phyloP scores from a whole-genome alignment of 2,888 invertebrate genomes.

The Cactoblastis cactorum region DNA sequence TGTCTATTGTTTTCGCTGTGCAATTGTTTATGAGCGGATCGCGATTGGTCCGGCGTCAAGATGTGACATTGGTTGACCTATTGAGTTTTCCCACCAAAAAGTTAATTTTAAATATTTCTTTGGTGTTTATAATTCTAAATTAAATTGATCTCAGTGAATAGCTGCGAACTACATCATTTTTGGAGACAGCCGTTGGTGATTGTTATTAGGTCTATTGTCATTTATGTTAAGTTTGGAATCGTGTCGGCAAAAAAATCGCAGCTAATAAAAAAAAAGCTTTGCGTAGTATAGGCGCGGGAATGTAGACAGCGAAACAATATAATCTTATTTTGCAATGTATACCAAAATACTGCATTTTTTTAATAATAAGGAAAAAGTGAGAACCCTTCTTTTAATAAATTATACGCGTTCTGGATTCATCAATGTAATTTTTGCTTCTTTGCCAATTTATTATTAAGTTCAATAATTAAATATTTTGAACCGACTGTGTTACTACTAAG shows the following conservation, averaged over 20 bases:
- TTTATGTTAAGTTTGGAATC: slow-evolving; percentile 65
- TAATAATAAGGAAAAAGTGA: slow-evolving; percentile 72
- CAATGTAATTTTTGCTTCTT: slow-evolving; percentile 59
- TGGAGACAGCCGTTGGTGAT: slow-evolving; percentile 63
- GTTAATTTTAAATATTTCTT: slow-evolving; percentile 43
- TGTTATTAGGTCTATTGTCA: slow-evolving; percentile 59
- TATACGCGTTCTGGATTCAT: slow-evolving; percentile 42
- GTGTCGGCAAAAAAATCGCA: slow-evolving; percentile 64
- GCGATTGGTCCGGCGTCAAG: slow-evolving; percentile 34
- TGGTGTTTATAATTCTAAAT: slow-evolving; percentile 53
- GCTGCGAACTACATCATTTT: slow-evolving; percentile 63
- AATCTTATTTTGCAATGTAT: slow-evolving; percentile 69
- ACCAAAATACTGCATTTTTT: slow-evolving; percentile 78
- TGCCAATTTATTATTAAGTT: slow-evolving; percentile 56
- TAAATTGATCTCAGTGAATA: slow-evolving; percentile 68
- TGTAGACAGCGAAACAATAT: slow-evolving; percentile 61
- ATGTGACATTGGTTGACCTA: slow-evolving; percentile 35
- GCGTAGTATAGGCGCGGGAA: slow-evolving; percentile 41
- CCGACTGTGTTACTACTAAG: slow-evolving; percentile 73
- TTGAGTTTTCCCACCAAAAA: slow-evolving; percentile 49
- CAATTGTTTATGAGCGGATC: slow-evolving; percentile 51
- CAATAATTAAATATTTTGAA: slow-evolving; percentile 50
- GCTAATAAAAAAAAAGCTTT: slow-evolving; percentile 16
- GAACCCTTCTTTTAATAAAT: slow-evolving; percentile 49
- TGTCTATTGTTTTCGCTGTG: slow-evolving; percentile 77